Conservation (phyloP, 53 echinoderm and acorn worm species). For the Pentamera pediparva region DNA sequence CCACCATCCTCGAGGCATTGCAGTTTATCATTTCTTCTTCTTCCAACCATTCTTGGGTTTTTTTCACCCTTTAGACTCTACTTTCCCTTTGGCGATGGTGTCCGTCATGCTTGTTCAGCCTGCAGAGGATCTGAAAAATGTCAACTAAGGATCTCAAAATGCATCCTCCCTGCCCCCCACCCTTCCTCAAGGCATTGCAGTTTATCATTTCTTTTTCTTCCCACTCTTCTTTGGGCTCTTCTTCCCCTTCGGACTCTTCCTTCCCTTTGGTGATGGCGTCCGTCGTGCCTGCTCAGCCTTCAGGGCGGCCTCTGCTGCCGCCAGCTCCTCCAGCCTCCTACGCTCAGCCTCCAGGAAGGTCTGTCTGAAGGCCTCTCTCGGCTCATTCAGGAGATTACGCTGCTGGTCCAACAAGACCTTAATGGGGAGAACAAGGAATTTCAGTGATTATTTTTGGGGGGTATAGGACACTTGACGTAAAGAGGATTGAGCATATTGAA, state of each 20-base stretch:
- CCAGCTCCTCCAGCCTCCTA: slow-evolving; percentile 88
- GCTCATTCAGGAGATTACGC: slow-evolving; percentile 63
- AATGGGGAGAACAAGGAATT: no score
- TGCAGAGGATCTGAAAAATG: no score
- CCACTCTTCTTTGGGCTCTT: slow-evolving; percentile 92
- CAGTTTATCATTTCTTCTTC: slow-evolving; percentile 70
- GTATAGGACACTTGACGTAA: no score
- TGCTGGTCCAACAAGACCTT: slow-evolving; percentile 77
- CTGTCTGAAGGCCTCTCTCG: slow-evolving; percentile 88
- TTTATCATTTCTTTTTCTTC: slow-evolving; percentile 77
- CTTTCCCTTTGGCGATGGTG: slow-evolving; percentile 88
- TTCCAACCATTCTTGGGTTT: slow-evolving; percentile 84
- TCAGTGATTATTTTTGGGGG: no score
- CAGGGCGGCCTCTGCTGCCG: slow-evolving; percentile 82
- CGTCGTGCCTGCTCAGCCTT: slow-evolving; percentile 87
- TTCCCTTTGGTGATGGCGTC: slow-evolving; percentile 87
- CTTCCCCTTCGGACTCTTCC: slow-evolving; percentile 95
- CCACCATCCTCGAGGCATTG: no score
- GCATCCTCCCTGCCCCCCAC: no score
- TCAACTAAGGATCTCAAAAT: no score
- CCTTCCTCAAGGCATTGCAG: no score
- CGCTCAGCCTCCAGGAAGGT: slow-evolving; percentile 92
- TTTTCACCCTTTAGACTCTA: slow-evolving; percentile 97
- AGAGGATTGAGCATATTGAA: no score
- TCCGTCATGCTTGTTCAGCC: slow-evolving; percentile 77